phyloP scores from a whole-genome alignment of 2,113 vertebrate genomes.

The Rhizomys pruinosus region DNA sequence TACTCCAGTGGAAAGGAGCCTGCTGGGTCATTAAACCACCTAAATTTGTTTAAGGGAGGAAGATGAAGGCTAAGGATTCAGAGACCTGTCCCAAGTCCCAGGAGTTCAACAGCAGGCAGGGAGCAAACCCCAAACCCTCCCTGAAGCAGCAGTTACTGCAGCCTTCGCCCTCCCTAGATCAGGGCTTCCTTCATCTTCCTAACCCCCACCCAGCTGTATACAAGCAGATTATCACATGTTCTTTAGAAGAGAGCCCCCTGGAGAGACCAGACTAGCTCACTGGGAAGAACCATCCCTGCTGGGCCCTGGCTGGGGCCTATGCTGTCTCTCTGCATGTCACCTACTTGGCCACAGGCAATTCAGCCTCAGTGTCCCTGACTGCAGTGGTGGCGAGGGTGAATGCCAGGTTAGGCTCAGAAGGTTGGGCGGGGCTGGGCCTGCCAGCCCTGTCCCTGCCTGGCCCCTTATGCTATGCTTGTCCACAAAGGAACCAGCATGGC shows the following conservation, averaged over 20 bases:
- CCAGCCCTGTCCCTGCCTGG: background rate
- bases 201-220: too few relatives aligned
- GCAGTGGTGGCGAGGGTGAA: background rate
- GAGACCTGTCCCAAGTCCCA: background rate
- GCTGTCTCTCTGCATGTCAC: fast-evolving
- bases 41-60: background rate
- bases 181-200: background rate
- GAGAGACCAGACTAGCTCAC: background rate
- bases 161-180: background rate
- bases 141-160: fast-evolving
- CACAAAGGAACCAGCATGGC: background rate
- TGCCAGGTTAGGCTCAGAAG: background rate
- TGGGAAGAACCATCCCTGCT: background rate
- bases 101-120: background rate
- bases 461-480: background rate
- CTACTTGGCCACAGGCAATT: background rate
- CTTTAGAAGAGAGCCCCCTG: background rate
- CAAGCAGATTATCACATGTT: background rate
- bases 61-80: background rate
- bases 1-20: background rate
- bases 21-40: background rate
- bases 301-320: background rate
- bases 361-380: background rate
- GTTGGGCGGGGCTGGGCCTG: background rate
- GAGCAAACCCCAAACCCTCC: background rate